Evolutionary conservation across 2,888 invertebrate genomes (phyloP).

Genomic region (Temnothorax ravouxi): DNA sequence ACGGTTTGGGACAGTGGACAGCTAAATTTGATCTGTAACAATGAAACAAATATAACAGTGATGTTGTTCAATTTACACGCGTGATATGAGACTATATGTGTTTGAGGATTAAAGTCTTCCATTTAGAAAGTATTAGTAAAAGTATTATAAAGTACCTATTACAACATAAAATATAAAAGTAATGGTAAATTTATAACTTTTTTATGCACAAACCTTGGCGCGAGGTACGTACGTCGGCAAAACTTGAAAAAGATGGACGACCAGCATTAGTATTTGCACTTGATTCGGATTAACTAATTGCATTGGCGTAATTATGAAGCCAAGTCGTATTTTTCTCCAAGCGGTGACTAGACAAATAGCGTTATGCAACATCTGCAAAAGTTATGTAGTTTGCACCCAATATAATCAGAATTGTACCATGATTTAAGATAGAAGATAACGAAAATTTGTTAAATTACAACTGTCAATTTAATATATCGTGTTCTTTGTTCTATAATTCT

Average conservation of each 20-base stretch:
- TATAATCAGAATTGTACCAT: background rate
- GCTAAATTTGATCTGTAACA: conserved; percentile 71
- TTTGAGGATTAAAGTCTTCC: background rate
- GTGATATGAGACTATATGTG: background rate
- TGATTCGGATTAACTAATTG: conserved; percentile 88
- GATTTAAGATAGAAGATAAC: background rate
- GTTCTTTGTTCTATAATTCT: background rate
- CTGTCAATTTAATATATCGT: background rate
- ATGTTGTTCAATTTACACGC: background rate
- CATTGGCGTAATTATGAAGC: conserved; percentile 87
- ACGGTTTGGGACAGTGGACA: conserved; percentile 73
- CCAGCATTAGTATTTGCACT: conserved; percentile 88
- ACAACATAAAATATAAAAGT: too few relatives aligned
- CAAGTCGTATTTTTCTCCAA: conserved; percentile 88
- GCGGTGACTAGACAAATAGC: conserved; percentile 88
- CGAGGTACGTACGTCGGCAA: conserved; percentile 87
- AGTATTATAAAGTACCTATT: background rate
- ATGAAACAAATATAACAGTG: background rate
- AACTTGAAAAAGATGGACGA: conserved; percentile 88
- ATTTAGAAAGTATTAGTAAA: background rate
- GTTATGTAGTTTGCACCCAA: background rate
- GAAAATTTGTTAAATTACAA: background rate
- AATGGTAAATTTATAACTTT: background rate
- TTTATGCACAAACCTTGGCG: conserved; percentile 66
- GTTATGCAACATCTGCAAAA: conserved; percentile 87